phyloP scores from a whole-genome alignment of 2,888 invertebrate species.

The Heliconius aoede region DNA sequence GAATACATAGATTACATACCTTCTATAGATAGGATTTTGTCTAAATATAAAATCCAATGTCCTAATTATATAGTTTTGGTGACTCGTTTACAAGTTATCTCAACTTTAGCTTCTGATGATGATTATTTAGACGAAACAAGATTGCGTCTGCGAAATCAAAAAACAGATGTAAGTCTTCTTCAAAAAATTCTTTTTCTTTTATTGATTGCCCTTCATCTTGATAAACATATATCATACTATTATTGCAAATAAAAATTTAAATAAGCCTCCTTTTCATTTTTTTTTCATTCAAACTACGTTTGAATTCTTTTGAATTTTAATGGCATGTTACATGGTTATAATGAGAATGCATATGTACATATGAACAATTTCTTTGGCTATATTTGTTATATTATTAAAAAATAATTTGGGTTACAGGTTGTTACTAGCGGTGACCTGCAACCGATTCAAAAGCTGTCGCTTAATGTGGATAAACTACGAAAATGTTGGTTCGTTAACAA shows the following conservation, averaged over 20 bases:
- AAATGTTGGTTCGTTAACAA: slow-evolving; percentile 94
- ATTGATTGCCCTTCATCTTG: too few species aligned
- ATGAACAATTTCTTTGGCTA: too few species aligned
- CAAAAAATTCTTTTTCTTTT: not conserved
- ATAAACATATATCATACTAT: too few species aligned
- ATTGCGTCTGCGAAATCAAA: slow-evolving; percentile 87
- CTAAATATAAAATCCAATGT: slow-evolving; percentile 91
- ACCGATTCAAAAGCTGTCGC: slow-evolving; percentile 90
- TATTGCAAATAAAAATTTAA: too few species aligned
- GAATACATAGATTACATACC: slow-evolving; percentile 97
- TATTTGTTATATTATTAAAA: not conserved
- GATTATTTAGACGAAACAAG: slow-evolving; percentile 87
- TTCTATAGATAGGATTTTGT: slow-evolving; percentile 92
- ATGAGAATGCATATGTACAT: too few species aligned
- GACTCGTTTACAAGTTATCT: slow-evolving; percentile 88
- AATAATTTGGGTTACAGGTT: slow-evolving; percentile 58
- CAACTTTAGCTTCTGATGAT: slow-evolving; percentile 90
- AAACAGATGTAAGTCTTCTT: slow-evolving; percentile 84
- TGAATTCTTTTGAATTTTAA: too few species aligned
- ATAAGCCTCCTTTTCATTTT: too few species aligned
- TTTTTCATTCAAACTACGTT: too few species aligned
- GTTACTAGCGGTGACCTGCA: slow-evolving; percentile 75
- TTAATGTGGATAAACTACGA: slow-evolving; percentile 91
- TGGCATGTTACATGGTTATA: too few species aligned
- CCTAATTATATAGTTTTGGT: slow-evolving; percentile 91